Evolutionary conservation across 2,888 invertebrate genomes (phyloP), one percentile per base, ranked within the genome.

Genomic region (Elmis aenea): DNA sequence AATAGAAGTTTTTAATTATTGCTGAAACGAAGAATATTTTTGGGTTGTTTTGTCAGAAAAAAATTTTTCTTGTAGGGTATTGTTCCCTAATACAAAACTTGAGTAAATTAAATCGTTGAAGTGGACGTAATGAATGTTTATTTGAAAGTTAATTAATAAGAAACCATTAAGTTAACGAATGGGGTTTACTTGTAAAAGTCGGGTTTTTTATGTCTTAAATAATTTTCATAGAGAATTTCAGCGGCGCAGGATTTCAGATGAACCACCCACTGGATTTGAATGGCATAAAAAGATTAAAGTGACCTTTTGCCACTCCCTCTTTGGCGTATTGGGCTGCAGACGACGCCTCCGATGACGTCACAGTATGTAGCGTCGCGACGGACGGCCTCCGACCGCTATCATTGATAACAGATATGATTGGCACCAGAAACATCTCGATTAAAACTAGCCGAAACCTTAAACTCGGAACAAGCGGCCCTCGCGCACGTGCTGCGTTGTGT

Each of bases 221-320:
- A n/a, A n/a, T n/a, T n/a, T n/a, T n/a, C n/a, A n/a, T n/a, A n/a
- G n/a, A n/a, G n/a, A n/a, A n/a, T n/a, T n/a, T n/a, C n/a, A n/a
- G 53, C 51, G 55, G 64, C 64, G 64, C 64, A 64, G 63, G 59
- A 62, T 61, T 60, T 49, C 48, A 45, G 51, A 54, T 54, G 65
- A 61, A 61, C 66, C 64, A 65, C 66, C 66, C 66, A 58, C 59
- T 51, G 53, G 58, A 66, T 68, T 67, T 66, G 66, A 66, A 67
- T 67, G 66, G 67, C 59, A 67, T 67, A 64, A 67, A 67, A 67
- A 67, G 67, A 67, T 67, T 62, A 65, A 66, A 66, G 62, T 66
- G 66, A 68, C 62, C 66, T 62, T 55, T 63, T 58, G 67, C 68
- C 68, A 67, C 68, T 64, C 68, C 68, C 67, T 60, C 59, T 53